Conservation (phyloP, 2,888 invertebrate species). For the Drosophila villosipedis region DNA sequence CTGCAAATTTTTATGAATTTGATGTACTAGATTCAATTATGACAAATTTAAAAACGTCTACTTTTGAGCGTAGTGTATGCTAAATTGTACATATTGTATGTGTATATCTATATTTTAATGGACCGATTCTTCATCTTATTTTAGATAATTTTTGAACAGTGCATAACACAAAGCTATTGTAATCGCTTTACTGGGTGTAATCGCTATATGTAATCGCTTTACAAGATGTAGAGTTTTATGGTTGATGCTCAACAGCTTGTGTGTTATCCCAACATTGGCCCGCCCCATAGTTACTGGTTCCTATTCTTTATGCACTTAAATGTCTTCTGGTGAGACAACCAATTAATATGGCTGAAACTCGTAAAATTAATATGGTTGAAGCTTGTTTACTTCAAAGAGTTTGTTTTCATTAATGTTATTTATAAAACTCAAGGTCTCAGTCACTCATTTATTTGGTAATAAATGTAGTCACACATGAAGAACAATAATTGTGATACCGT, state of each 20-base stretch:
- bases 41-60: slow-evolving; percentile 18
- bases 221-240: slow-evolving; percentile 1
- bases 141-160: no score
- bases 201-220: neutral
- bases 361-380: neutral
- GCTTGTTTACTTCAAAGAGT: neutral
- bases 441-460: neutral
- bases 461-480: neutral
- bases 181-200: neutral
- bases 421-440: neutral
- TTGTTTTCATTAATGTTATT: neutral
- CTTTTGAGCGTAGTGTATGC: slow-evolving; percentile 21
- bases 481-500: neutral
- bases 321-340: neutral
- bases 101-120: neutral
- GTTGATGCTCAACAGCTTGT: slow-evolving; percentile 5
- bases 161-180: neutral
- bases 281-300: neutral
- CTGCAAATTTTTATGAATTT: neutral
- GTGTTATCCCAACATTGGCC: neutral
- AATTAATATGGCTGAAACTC: neutral
- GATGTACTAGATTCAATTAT: neutral
- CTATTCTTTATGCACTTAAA: neutral
- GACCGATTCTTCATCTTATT: neutral
- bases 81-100: no score